Conservation (phyloP, 2,113 vertebrate genomes). For the Cromileptes altivelis region DNA sequence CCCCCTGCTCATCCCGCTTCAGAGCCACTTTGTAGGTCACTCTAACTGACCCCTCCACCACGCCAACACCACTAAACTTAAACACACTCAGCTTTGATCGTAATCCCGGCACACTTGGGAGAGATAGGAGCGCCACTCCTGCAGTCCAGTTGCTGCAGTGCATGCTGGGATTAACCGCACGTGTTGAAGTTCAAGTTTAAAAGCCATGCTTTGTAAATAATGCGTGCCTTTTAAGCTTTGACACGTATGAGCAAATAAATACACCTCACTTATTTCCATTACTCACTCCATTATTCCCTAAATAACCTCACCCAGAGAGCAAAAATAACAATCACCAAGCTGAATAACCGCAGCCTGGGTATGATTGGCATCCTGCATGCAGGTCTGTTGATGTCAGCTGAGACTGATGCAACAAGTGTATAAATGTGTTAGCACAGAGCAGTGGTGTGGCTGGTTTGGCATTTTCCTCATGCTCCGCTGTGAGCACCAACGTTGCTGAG, state of each 20-base stretch:
- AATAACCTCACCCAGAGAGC: not conserved
- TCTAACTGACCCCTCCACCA: constrained; percentile 30
- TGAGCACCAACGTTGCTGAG: constrained; percentile 11
- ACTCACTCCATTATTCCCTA: not conserved
- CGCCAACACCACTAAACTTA: constrained; percentile 62
- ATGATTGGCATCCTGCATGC: constrained; percentile 25
- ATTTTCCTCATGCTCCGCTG: constrained; percentile 7
- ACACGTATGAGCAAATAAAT: not conserved
- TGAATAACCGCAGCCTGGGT: constrained; percentile 21
- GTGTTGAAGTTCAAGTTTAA: constrained; percentile 29
- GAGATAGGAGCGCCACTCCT: not conserved
- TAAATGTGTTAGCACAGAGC: not conserved
- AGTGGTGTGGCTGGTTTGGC: constrained; percentile 19
- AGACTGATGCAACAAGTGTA: constrained; percentile 16
- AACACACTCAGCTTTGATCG: constrained; percentile 56
- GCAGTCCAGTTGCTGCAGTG: constrained; percentile 55
- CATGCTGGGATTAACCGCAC: constrained; percentile 3
- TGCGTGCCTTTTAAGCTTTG: not conserved
- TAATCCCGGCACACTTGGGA: constrained; percentile 41
- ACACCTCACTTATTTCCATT: not conserved
- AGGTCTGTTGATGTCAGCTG: constrained; percentile 25
- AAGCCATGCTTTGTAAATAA: not conserved
- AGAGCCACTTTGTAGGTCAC: constrained; percentile 42
- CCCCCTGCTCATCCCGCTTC: constrained; percentile 6
- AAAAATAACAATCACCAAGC: constrained; percentile 29